Base-by-base conservation (phyloP, 2,113 vertebrate species). In the Anthoscopus minutus region DNA sequence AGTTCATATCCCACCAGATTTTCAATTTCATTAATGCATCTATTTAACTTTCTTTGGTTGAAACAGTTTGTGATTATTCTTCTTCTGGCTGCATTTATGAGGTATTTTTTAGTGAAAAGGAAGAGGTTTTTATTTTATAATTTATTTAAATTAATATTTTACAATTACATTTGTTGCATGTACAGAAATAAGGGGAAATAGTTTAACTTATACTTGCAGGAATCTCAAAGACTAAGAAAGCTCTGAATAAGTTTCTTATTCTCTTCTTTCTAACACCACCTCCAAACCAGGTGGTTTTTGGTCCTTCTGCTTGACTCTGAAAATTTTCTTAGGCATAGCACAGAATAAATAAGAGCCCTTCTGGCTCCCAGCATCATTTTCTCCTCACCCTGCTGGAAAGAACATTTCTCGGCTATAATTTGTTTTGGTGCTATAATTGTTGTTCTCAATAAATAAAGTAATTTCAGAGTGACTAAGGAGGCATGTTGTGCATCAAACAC, bases 361-460 rank as follows among this genome's bases (percentile, higher is more conserved):
- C 79, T 61, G 71, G 10, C 48, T 60, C n/a, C 35, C 67, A 53
- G 27, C 5, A 1, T 31, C 27, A 9, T 42, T 54, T 73, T 38
- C 6, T 18, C 57, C 19, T 81, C 47, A n/a, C 20, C 24, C 27
- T n/a, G 15, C 31, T 51, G 51, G 51, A 61, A 90, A 70, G 85
- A 53, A 56, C 9, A 1, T 25, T 67, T 53, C 58, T 85, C 6
- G 1, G 30, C 15, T 82, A 10, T 27, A 30, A 81, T 78, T 81
- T 73, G 51, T 15, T 92, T 77, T 86, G 60, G 69, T 74, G 61
- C 47, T 60, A 15, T 78, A 81, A 81, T 65, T 82, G 64, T 80
- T 81, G 64, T 45, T 64, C 77, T 81, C 44, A 51, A 84, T 86
- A 87, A 89, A 86, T 84, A 80, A 86, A 92, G 40, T 42, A 51